These are phyloP conservation scores for Etia nguti DNA, from an alignment of 2,113 vertebrate genomes.

Conservation along the genomic window DNA sequence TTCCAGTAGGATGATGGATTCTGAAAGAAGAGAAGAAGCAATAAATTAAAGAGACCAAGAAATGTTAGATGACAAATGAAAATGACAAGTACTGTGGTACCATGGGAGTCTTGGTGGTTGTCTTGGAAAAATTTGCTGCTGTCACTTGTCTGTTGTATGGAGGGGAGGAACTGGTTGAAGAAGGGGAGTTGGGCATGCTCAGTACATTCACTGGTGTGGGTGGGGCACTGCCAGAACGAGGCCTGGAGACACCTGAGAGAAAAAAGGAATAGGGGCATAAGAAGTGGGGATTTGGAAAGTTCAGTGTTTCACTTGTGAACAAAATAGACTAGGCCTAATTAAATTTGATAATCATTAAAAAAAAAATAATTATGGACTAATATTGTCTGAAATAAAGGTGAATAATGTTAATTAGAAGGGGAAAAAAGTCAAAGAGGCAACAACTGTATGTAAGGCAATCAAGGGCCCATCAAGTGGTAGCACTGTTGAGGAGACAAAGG, in stretches of 20 bases:
- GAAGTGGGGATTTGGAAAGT: background rate
- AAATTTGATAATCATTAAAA: background rate
- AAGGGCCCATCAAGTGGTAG: background rate
- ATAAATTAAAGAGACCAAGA: background rate
- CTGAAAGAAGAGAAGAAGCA: background rate
- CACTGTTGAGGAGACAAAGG: background rate
- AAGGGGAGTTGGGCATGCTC: conserved; percentile 74
- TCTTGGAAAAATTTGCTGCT: background rate
- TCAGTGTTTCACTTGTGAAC: background rate
- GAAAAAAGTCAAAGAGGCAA: too few relatives aligned
- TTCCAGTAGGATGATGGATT: background rate
- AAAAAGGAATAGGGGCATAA: background rate
- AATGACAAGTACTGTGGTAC: background rate
- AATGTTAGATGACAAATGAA: background rate
- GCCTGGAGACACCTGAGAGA: conserved; percentile 83
- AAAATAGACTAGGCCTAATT: background rate
- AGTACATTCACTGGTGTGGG: conserved; percentile 84
- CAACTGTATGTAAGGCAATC: too few relatives aligned
- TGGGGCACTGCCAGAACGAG: conserved; percentile 87
- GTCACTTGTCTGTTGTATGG: background rate
- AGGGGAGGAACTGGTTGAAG: conserved; percentile 64
- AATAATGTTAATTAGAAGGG: too few relatives aligned
- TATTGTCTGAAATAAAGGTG: too few relatives aligned
- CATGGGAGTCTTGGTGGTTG: conserved; percentile 66
- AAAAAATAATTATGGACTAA: too few relatives aligned